A percentile compares a stretch with the other conserved stretches of the same genome.
Conservation (phyloP, 92 coral and sea anemone genomes). For the Phenganax marumi region DNA sequence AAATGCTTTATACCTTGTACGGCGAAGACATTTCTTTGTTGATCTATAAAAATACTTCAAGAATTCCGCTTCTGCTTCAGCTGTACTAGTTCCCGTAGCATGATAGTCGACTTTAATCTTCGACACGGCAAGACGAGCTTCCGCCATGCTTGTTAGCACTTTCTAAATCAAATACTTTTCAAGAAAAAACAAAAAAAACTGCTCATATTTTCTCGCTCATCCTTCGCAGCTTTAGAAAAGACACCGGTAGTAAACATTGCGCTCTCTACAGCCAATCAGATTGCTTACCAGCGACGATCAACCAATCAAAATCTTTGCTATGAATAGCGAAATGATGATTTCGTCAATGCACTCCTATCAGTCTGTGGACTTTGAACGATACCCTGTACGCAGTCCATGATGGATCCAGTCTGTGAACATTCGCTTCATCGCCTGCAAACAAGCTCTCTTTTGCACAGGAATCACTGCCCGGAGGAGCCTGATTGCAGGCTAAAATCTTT, state of each 20-base stretch:
- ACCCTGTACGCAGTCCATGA: too few species aligned
- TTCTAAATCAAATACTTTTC: not conserved
- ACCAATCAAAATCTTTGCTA: constrained; percentile 6
- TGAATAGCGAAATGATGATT: not conserved
- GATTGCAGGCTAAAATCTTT: too few species aligned
- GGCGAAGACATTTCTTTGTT: constrained; percentile 83
- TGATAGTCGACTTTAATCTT: constrained; percentile 82
- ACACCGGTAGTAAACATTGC: not conserved
- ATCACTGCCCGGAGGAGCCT: too few species aligned
- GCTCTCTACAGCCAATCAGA: not conserved
- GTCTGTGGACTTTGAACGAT: not conserved
- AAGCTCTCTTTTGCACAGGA: too few species aligned
- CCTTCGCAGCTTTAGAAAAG: not conserved
- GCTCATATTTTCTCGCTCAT: not conserved
- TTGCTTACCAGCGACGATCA: not conserved
- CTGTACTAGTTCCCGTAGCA: constrained; percentile 88
- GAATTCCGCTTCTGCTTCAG: constrained; percentile 95
- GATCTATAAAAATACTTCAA: constrained; percentile 80
- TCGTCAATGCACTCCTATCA: not conserved
- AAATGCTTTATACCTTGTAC: constrained; percentile 75
- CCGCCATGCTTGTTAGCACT: constrained; percentile 67
- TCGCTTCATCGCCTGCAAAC: too few species aligned
- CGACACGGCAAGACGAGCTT: constrained; percentile 97
- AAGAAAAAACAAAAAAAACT: not conserved
- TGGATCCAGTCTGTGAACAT: too few species aligned